Evolutionary conservation across 2,797 vertebrate species (phyloP).

Genomic region (Gila robusta): DNA sequence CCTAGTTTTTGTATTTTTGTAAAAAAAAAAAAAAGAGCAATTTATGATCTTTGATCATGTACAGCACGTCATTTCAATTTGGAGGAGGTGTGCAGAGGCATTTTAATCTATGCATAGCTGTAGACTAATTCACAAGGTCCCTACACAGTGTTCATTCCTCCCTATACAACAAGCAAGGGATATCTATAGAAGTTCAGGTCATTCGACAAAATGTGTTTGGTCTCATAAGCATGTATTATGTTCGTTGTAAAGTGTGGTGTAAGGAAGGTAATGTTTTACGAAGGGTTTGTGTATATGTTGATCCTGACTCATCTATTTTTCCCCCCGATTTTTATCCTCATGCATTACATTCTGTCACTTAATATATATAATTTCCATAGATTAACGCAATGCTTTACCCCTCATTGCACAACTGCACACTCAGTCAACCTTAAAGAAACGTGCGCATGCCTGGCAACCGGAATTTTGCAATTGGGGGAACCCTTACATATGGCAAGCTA

Average conservation of each 20-base stretch:
- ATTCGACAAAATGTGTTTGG: background rate
- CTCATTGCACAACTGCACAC: background rate
- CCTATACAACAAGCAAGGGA: background rate
- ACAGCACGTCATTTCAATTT: background rate
- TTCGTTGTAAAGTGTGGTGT: background rate
- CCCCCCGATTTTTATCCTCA: background rate
- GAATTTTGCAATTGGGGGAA: background rate
- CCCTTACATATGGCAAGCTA: background rate
- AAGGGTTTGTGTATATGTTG: background rate
- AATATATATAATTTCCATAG: constrained; percentile 20
- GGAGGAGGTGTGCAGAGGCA: background rate
- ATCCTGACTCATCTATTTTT: background rate
- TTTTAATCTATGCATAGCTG: background rate
- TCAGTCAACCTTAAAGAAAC: background rate
- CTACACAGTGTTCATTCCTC: background rate
- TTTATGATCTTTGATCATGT: background rate
- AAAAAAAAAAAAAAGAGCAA: background rate
- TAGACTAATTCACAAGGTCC: background rate
- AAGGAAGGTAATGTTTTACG: background rate
- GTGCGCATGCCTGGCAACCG: background rate
- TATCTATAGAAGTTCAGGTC: constrained; percentile 6
- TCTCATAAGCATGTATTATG: background rate
- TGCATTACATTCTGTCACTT: constrained; percentile 29
- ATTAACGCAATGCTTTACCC: constrained; percentile 16
- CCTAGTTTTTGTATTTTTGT: background rate